A percentile compares a stretch with the other conserved stretches of the same genome.
Conservation (phyloP, 2,797 vertebrate species). For the Loris lydekkerianus region DNA sequence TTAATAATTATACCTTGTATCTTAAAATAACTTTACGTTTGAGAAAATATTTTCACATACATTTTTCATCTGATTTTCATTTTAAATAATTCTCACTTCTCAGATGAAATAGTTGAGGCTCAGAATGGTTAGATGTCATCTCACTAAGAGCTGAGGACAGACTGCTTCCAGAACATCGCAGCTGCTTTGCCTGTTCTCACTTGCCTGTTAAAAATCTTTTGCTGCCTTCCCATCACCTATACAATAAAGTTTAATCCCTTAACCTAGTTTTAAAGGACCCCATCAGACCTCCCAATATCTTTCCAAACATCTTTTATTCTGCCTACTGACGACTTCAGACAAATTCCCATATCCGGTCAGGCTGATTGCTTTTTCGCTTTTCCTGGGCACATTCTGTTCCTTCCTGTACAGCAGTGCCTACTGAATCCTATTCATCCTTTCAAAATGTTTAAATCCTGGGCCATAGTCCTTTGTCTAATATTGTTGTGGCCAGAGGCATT, state of each 20-base stretch:
- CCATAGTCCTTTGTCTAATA: neutral
- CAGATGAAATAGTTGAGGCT: neutral
- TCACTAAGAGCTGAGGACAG: neutral
- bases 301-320: neutral
- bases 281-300: neutral
- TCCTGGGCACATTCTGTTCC: neutral
- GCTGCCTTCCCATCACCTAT: neutral
- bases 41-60: neutral
- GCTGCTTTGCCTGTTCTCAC: neutral
- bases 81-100: neutral
- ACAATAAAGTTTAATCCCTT: neutral
- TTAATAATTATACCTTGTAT: neutral
- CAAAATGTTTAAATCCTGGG: neutral
- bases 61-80: constrained; percentile 18
- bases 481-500: neutral
- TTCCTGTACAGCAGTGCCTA: neutral
- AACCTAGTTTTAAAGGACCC: neutral
- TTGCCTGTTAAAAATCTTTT: neutral
- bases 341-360: neutral
- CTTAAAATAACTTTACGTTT: neutral
- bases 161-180: neutral
- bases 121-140: neutral
- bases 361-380: neutral
- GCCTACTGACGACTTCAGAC: neutral
- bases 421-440: neutral